A percentile compares a stretch with the other conserved stretches of the same genome.
Conservation (phyloP, 2,888 invertebrate species). For the Idaea biselata region DNA sequence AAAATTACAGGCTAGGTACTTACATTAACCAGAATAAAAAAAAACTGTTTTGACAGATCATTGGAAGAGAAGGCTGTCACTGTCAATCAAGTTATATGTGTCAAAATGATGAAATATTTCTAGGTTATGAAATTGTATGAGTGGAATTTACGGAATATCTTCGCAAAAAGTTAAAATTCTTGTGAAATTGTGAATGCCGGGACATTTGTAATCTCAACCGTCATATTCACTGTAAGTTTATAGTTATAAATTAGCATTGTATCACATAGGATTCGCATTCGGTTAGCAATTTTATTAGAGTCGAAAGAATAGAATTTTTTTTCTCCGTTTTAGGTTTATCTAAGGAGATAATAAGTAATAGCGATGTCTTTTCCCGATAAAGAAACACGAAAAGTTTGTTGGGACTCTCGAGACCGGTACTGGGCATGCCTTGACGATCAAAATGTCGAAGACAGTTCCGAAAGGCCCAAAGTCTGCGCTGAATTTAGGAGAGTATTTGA, state of each 20-base stretch:
- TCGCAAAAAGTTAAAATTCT: not conserved
- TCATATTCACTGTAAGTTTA: not conserved
- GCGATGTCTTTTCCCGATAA: conserved; percentile 91
- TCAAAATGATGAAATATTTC: not conserved
- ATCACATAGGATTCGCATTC: not conserved
- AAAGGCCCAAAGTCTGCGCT: conserved; percentile 81
- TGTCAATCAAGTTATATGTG: not conserved
- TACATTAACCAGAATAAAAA: too few species aligned
- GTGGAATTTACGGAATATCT: not conserved
- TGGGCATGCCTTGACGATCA: conserved; percentile 93
- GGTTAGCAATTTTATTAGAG: not conserved
- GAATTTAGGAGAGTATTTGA: conserved; percentile 88
- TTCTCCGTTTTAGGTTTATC: conserved; percentile 64
- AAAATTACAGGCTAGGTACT: too few species aligned
- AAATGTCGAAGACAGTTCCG: conserved; percentile 81
- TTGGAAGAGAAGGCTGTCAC: too few species aligned
- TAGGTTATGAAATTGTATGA: not conserved
- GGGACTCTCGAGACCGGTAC: conserved; percentile 91
- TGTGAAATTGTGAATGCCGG: not conserved
- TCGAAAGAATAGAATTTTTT: conserved; percentile 8
- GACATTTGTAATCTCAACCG: not conserved
- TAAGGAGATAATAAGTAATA: conserved; percentile 33
- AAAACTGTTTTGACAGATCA: too few species aligned
- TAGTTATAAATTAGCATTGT: not conserved
- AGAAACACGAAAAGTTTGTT: conserved; percentile 89